These are phyloP conservation scores for Crypturellus undulatus DNA, from an alignment of 2,113 vertebrate genomes.

Conservation along the genomic window DNA sequence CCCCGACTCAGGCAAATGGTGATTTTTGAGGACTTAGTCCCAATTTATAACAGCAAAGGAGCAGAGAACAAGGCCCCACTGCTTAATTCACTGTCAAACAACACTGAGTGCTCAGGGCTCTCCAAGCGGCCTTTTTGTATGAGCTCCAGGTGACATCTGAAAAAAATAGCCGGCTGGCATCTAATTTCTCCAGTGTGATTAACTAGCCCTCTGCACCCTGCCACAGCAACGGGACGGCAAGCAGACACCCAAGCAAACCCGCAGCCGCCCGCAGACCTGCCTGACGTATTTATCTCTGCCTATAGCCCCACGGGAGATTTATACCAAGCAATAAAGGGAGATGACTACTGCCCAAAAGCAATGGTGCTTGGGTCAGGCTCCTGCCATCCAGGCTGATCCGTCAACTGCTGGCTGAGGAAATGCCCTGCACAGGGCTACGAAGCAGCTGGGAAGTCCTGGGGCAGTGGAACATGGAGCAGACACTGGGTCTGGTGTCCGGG, in stretches of 20 bases:
- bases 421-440: not conserved
- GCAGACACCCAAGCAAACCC: not conserved
- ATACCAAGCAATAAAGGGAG: not conserved
- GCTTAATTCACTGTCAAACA: slow-evolving; percentile 35
- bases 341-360: not conserved
- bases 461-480: fast-evolving
- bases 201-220: slow-evolving; percentile 7
- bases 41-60: slow-evolving; percentile 9
- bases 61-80: not conserved
- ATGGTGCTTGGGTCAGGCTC: not conserved
- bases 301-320: not conserved
- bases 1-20: not conserved
- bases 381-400: not conserved
- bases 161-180: not conserved
- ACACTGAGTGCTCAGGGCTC: not conserved
- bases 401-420: not conserved
- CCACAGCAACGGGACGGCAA: not conserved
- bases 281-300: not conserved
- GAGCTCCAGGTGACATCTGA: slow-evolving; percentile 23
- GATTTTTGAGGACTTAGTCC: slow-evolving; percentile 34
- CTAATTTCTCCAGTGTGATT: slow-evolving; percentile 39
- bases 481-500: fast-evolving
- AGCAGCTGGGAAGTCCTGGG: not conserved
- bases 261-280: fast-evolving
- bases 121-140: not conserved